A percentile compares a stretch with the other conserved stretches of the same genome.
These are phyloP conservation scores for Pelobates cultripes DNA, from an alignment of 2,797 vertebrate species.

Conservation along the genomic window DNA sequence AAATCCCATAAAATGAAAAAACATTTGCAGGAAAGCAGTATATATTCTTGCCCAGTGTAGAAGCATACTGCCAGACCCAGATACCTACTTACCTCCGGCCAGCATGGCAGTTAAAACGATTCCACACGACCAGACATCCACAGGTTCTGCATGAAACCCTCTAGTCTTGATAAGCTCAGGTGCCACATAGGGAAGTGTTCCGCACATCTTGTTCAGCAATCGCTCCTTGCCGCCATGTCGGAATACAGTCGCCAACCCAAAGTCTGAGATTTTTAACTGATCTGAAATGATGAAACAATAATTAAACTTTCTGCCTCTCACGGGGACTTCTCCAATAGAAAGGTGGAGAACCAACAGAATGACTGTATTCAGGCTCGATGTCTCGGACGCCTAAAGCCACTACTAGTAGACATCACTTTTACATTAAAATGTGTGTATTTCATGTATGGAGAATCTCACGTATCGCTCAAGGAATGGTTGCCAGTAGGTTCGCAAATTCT, in stretches of 20 bases:
- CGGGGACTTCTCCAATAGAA: too few species aligned
- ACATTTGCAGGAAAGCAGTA: too few species aligned
- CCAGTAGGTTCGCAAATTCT: too few species aligned
- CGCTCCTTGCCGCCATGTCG: conserved; percentile 87
- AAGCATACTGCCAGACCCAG: too few species aligned
- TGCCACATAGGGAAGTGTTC: conserved; percentile 93
- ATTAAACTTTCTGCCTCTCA: background rate
- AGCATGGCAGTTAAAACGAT: conserved; percentile 96
- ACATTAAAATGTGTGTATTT: too few species aligned
- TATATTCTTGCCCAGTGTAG: too few species aligned
- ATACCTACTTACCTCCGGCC: conserved; percentile 80
- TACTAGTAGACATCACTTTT: too few species aligned
- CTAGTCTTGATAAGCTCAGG: conserved; percentile 86
- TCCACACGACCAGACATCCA: conserved; percentile 93
- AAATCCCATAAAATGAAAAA: background rate
- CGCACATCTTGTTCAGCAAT: conserved; percentile 85
- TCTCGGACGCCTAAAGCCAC: too few species aligned
- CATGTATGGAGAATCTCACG: too few species aligned
- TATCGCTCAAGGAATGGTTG: too few species aligned
- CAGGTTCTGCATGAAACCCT: conserved; percentile 88
- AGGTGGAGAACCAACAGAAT: too few species aligned
- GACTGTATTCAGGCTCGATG: too few species aligned
- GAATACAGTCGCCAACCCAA: conserved; percentile 85
- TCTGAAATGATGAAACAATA: conserved; percentile 57
- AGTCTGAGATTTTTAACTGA: conserved; percentile 94